Conservation (phyloP, 2,888 invertebrate genomes). For the Iphiclides podalirius region DNA sequence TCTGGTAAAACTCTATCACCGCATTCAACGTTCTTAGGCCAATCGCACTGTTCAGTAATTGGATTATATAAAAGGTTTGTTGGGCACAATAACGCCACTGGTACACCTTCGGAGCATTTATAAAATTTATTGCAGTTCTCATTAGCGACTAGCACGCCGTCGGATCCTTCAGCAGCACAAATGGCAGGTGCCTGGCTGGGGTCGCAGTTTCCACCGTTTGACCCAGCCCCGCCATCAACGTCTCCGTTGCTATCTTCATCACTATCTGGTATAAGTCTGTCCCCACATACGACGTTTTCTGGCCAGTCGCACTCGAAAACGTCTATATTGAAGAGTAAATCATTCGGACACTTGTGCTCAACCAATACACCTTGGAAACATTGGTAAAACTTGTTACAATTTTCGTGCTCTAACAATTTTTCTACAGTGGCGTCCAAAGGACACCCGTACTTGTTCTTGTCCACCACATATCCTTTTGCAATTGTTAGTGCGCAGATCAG, state of each 20-base stretch:
- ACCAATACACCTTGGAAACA: conserved; percentile 39
- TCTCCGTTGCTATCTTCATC: conserved; percentile 13
- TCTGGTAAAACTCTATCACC: conserved; percentile 32
- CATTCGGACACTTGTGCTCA: conserved; percentile 31
- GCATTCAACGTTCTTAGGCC: conserved; percentile 44
- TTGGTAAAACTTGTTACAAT: conserved; percentile 42
- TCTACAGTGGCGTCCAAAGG: conserved; percentile 32
- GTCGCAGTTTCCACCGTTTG: conserved; percentile 29
- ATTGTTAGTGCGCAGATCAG: conserved; percentile 51
- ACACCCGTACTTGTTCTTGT: conserved; percentile 34
- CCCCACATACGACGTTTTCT: conserved; percentile 33
- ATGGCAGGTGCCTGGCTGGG: conserved; percentile 37
- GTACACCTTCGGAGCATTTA: conserved; percentile 37
- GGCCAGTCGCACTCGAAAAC: conserved; percentile 36
- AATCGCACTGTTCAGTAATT: conserved; percentile 39
- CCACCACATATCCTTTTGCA: conserved; percentile 36
- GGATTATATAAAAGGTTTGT: conserved; percentile 39
- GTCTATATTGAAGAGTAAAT: conserved; percentile 31
- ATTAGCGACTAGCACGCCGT: conserved; percentile 41
- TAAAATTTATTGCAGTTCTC: conserved; percentile 45
- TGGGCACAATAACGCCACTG: conserved; percentile 37
- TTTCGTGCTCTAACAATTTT: conserved; percentile 37
- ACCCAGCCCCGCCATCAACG: conserved; percentile 1
- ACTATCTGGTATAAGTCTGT: conserved; percentile 25
- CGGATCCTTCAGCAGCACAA: conserved; percentile 37